Conservation (phyloP, 2,797 vertebrate species). For the Gouania willdenowi region DNA sequence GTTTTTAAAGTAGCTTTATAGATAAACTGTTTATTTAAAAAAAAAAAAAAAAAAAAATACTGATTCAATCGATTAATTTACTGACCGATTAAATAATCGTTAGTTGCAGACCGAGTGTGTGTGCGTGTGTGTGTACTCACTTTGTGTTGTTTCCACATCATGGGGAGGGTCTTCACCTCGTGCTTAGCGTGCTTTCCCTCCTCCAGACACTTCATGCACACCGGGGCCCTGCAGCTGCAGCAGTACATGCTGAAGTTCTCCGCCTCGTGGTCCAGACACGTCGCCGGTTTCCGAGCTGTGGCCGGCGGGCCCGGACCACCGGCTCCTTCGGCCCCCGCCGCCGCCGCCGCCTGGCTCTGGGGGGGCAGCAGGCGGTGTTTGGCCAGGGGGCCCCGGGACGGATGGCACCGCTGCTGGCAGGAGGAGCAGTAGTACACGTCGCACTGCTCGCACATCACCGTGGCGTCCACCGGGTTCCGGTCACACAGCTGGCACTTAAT, state of each 20-base stretch:
- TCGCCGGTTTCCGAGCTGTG: slow-evolving; percentile 77
- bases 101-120: background rate
- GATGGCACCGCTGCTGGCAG: slow-evolving; percentile 94
- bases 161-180: slow-evolving; percentile 86
- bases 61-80: too few species aligned
- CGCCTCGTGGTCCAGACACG: slow-evolving; percentile 89
- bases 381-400: slow-evolving; percentile 90
- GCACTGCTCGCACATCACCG: slow-evolving; percentile 94
- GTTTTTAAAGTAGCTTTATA: too few species aligned
- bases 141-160: slow-evolving; percentile 98
- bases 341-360: slow-evolving; percentile 45
- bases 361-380: slow-evolving; percentile 87
- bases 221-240: slow-evolving; percentile 83
- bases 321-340: slow-evolving; percentile 23
- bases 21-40: too few species aligned
- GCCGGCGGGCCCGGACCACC: slow-evolving; percentile 51
- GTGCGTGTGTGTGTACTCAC: slow-evolving; percentile 63
- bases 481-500: slow-evolving; percentile 93
- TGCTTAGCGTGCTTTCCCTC: slow-evolving; percentile 88
- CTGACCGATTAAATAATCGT: too few species aligned
- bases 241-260: slow-evolving; percentile 95
- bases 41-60: too few species aligned
- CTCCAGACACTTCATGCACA: slow-evolving; percentile 89
- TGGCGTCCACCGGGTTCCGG: slow-evolving; percentile 87
- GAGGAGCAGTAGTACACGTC: slow-evolving; percentile 89